Percentiles rank a stretch among this genome's conserved stretches.
phyloP scores from a whole-genome alignment of 1,140 invertebrate species.

The Ips typographus region DNA sequence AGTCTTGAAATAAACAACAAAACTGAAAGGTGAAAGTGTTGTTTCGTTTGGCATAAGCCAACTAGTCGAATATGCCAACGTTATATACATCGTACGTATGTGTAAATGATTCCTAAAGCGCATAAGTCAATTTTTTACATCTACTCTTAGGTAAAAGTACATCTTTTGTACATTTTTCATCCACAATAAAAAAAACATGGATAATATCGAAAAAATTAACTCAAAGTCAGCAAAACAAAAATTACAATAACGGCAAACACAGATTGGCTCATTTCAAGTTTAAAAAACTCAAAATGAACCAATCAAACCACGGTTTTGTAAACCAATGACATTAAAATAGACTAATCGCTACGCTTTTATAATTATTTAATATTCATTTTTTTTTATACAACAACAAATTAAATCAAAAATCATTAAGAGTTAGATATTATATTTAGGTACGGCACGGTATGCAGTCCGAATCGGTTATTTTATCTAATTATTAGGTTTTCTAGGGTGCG shows the following conservation, averaged over 20 bases:
- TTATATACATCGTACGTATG: conserved; percentile 14
- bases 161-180: conserved; percentile 3
- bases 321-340: conserved; percentile 27
- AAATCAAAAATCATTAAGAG: conserved; percentile 10
- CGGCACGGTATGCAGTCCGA: conserved; percentile 28
- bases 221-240: no score
- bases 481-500: conserved; percentile 1
- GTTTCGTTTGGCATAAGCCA: no score
- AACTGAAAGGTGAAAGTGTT: neutral
- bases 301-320: conserved; percentile 17
- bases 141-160: conserved; percentile 18
- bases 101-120: conserved; percentile 19
- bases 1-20: neutral
- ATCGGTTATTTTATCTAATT: conserved; percentile 5
- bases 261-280: conserved; percentile 12
- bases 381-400: conserved; percentile 21
- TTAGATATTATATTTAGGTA: conserved; percentile 25
- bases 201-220: no score
- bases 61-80: no score
- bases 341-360: conserved; percentile 23
- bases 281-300: conserved; percentile 26
- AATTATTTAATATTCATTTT: conserved; percentile 28
- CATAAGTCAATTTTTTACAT: conserved; percentile 14
- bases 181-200: no score
- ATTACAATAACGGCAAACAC: neutral